Evolutionary conservation across 2,888 invertebrate genomes (phyloP).

Genomic region (Anticlea derivata): DNA sequence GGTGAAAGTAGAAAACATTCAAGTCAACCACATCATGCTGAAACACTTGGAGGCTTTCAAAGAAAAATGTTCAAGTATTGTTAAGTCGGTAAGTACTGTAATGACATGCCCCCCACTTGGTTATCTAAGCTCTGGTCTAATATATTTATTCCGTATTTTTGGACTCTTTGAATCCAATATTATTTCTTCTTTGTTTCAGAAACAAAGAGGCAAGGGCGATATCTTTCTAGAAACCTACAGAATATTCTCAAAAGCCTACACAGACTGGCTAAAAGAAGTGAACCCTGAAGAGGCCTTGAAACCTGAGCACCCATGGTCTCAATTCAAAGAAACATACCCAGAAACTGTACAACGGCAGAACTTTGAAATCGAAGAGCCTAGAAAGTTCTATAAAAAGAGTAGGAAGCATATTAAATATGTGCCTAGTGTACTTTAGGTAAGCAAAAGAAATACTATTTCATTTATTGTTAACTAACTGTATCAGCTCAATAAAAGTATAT

Average conservation of each 20-base stretch:
- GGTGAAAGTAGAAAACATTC: slow-evolving; percentile 84
- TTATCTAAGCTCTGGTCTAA: too few species aligned
- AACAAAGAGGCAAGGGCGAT: slow-evolving; percentile 51
- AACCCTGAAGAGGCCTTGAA: slow-evolving; percentile 66
- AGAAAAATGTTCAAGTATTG: slow-evolving; percentile 77
- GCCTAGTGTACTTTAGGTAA: slow-evolving; percentile 31
- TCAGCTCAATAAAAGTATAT: too few species aligned
- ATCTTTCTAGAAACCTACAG: slow-evolving; percentile 63
- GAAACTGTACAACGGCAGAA: slow-evolving; percentile 63
- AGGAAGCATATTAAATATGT: slow-evolving; percentile 56
- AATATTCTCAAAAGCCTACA: slow-evolving; percentile 59
- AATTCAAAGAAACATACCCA: slow-evolving; percentile 77
- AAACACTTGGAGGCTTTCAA: slow-evolving; percentile 86
- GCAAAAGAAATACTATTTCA: too few species aligned
- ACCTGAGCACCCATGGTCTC: slow-evolving; percentile 86
- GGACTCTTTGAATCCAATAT: too few species aligned
- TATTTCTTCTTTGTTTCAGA: slow-evolving; percentile 50
- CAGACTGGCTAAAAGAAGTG: slow-evolving; percentile 64
- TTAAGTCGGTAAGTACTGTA: slow-evolving; percentile 65
- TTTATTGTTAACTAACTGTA: too few species aligned
- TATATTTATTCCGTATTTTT: too few species aligned
- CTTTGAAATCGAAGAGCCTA: slow-evolving; percentile 62
- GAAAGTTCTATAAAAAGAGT: slow-evolving; percentile 65
- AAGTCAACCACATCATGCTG: slow-evolving; percentile 85
- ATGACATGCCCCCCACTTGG: too few species aligned